Percentiles rank a stretch among this genome's conserved stretches.
Conservation (phyloP, 2,888 invertebrate genomes). For the Andrena camellia region DNA sequence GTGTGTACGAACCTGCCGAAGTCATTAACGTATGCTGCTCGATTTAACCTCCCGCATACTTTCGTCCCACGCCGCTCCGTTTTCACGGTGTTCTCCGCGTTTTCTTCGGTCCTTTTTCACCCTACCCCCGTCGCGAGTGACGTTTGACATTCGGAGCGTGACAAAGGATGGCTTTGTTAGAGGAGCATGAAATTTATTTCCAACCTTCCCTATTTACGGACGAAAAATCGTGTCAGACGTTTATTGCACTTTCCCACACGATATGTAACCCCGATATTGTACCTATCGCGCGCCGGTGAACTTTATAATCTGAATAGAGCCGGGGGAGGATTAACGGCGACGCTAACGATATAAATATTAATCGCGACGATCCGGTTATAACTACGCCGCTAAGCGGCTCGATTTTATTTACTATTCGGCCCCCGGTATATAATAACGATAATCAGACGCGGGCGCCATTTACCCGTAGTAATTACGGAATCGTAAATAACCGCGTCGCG, state of each 20-base stretch:
- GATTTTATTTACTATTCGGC: conserved; percentile 30
- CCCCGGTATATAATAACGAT: conserved; percentile 23
- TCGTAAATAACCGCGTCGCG: conserved; percentile 58
- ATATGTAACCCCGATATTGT: neutral
- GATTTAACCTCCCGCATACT: conserved; percentile 47
- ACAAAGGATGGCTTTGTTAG: neutral
- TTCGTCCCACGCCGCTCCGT: conserved; percentile 5
- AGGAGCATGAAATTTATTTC: neutral
- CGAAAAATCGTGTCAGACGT: neutral
- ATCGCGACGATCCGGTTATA: conserved; percentile 17
- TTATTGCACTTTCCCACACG: neutral
- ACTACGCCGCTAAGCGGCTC: conserved; percentile 9
- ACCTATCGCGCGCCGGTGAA: neutral
- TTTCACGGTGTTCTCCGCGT: neutral
- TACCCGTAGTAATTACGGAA: conserved; percentile 43
- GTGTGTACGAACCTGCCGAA: conserved; percentile 75
- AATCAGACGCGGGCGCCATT: conserved; percentile 40
- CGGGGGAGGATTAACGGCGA: neutral
- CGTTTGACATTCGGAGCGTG: neutral
- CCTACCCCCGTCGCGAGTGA: neutral
- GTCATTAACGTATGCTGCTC: conserved; percentile 73
- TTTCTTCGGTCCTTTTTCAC: neutral
- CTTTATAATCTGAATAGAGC: conserved; percentile 7
- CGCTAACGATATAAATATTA: conserved; percentile 25
- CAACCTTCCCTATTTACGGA: no score